A percentile compares a stretch with the other conserved stretches of the same genome.
phyloP scores from a whole-genome alignment of 2,888 invertebrate species.

The Meta bourneti region DNA sequence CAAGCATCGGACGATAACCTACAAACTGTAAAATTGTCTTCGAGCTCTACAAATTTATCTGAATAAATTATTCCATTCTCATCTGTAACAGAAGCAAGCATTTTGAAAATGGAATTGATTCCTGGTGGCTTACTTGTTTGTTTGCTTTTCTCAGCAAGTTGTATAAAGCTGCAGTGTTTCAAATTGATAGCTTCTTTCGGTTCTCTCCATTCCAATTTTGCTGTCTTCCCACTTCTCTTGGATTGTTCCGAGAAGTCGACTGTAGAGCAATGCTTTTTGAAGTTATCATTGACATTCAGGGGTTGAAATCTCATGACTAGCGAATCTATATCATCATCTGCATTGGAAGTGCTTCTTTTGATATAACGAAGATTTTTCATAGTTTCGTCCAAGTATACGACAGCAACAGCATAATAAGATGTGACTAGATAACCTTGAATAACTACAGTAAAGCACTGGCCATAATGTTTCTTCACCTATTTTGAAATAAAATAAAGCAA shows the following conservation, averaged over 20 bases:
- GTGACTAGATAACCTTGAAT: constrained; percentile 57
- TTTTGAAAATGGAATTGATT: background rate
- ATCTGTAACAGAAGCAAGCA: constrained; percentile 3
- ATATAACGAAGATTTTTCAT: constrained; percentile 3
- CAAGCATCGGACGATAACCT: constrained; percentile 41
- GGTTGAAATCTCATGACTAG: background rate
- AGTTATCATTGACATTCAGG: constrained; percentile 15
- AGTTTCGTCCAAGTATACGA: constrained; percentile 9
- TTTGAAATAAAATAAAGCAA: background rate
- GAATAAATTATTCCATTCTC: constrained; percentile 15
- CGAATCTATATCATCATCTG: background rate
- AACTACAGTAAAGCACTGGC: constrained; percentile 23
- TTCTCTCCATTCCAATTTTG: background rate
- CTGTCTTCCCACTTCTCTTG: background rate
- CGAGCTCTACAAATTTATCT: constrained; percentile 17
- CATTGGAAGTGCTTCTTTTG: background rate
- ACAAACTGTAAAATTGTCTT: constrained; percentile 12
- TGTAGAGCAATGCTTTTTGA: constrained; percentile 25
- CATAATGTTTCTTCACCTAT: constrained; percentile 56
- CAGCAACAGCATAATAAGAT: constrained; percentile 28
- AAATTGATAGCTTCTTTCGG: constrained; percentile 8
- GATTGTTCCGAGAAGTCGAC: background rate
- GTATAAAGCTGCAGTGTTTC: constrained; percentile 43
- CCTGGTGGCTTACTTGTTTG: background rate
- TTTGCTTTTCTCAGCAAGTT: constrained; percentile 31